phyloP scores from a whole-genome alignment of 2,888 invertebrate genomes.

The Diadegma fenestrale region DNA sequence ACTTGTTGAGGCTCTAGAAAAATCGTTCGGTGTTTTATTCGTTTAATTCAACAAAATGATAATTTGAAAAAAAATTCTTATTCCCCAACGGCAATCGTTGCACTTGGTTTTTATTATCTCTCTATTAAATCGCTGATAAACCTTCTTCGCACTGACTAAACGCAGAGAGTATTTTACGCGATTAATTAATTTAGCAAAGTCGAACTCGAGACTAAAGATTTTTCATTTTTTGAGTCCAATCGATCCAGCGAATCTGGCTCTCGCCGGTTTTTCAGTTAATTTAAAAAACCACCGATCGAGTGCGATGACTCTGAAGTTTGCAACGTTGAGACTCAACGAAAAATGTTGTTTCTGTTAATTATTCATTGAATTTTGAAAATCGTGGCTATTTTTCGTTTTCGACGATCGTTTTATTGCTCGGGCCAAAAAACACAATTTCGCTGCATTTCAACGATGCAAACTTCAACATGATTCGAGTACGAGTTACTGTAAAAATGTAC shows the following conservation, averaged over 20 bases:
- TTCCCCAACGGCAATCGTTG: background rate
- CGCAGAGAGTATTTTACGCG: background rate
- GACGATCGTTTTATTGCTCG: no score
- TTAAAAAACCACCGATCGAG: background rate
- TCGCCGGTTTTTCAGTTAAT: background rate
- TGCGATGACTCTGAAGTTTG: no score
- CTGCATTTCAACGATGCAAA: no score
- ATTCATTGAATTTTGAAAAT: no score
- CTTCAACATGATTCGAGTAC: no score
- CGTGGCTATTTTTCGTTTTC: no score
- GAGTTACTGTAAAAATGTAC: constrained; percentile 17
- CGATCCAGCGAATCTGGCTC: background rate
- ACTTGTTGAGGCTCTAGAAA: background rate
- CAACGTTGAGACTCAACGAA: no score
- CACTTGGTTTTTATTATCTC: background rate
- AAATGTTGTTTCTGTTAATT: no score
- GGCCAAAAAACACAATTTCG: no score
- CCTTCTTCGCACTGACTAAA: background rate
- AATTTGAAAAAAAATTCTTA: background rate
- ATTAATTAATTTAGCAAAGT: background rate
- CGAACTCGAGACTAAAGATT: background rate
- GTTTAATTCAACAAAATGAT: background rate
- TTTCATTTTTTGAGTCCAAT: background rate
- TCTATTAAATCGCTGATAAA: background rate
- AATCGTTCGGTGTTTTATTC: background rate